A percentile compares a stretch with the other conserved stretches of the same genome.
Conservation (phyloP, 2,797 vertebrate species). For the Sphenodon punctatus region DNA sequence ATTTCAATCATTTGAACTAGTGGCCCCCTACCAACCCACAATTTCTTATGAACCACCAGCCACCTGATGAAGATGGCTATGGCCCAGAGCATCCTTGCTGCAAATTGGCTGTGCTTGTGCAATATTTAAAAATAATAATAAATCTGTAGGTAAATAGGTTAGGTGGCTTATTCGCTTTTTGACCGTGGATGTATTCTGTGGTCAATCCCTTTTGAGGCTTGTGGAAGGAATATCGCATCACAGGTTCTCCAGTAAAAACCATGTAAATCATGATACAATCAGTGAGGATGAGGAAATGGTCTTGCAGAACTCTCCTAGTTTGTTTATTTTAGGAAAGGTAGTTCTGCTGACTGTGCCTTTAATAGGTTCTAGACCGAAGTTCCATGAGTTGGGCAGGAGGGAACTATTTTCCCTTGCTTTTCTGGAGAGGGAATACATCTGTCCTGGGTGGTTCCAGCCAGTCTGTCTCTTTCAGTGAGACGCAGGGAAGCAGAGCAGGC, state of each 20-base stretch:
- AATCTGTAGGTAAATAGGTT: too few species aligned
- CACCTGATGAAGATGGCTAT: too few species aligned
- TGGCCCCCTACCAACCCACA: too few species aligned
- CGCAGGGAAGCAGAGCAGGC: not conserved
- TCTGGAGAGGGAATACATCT: not conserved
- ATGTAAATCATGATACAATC: not conserved
- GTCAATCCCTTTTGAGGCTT: too few species aligned
- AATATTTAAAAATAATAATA: not conserved
- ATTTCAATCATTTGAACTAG: too few species aligned
- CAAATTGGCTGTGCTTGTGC: too few species aligned
- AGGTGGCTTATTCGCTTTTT: too few species aligned
- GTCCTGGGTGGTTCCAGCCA: not conserved
- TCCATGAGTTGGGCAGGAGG: not conserved
- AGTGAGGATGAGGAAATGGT: not conserved
- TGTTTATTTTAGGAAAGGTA: not conserved
- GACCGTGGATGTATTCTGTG: too few species aligned
- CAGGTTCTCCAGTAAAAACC: not conserved
- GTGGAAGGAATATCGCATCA: not conserved
- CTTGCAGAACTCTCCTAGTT: not conserved
- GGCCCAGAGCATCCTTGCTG: too few species aligned
- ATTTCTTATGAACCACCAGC: too few species aligned
- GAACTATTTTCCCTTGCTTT: not conserved
- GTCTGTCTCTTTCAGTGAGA: not conserved
- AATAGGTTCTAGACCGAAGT: not conserved
- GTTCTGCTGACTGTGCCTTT: too few species aligned